Conservation (phyloP, 2,113 vertebrate species). For the Syrrhaptes paradoxus region DNA sequence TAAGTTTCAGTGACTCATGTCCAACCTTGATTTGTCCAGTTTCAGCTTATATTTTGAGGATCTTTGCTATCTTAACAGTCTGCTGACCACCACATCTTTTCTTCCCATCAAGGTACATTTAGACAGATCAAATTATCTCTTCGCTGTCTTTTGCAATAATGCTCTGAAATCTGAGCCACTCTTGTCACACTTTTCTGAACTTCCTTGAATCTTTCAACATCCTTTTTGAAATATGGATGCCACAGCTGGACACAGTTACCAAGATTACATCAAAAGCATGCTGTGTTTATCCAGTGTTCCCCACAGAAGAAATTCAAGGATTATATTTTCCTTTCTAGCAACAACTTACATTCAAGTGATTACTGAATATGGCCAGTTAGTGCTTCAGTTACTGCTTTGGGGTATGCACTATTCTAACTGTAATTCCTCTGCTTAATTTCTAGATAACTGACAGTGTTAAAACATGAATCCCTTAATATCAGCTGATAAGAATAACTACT, state of each 20-base stretch:
- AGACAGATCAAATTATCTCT: not conserved
- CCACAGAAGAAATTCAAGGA: not conserved
- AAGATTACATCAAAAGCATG: not conserved
- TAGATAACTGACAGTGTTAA: not conserved
- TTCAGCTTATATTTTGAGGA: not conserved
- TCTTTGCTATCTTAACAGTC: not conserved
- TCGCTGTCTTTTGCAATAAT: slow-evolving; percentile 14
- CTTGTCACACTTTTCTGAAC: not conserved
- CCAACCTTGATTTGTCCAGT: not conserved
- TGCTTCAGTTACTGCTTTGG: not conserved
- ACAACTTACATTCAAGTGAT: not conserved
- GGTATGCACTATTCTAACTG: not conserved
- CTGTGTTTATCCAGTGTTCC: not conserved
- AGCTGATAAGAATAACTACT: not conserved
- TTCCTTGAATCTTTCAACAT: slow-evolving; percentile 26
- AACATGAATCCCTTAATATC: not conserved
- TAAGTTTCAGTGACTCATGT: not conserved
- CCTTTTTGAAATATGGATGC: slow-evolving; percentile 45
- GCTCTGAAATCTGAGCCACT: not conserved
- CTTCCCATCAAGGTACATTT: not conserved
- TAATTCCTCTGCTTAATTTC: not conserved
- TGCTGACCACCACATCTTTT: not conserved
- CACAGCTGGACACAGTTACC: slow-evolving; percentile 4
- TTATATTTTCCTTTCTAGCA: not conserved
- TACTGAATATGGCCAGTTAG: not conserved